Conservation (phyloP, 2,113 vertebrate genomes). For the Dicerorhinus sumatrensis region DNA sequence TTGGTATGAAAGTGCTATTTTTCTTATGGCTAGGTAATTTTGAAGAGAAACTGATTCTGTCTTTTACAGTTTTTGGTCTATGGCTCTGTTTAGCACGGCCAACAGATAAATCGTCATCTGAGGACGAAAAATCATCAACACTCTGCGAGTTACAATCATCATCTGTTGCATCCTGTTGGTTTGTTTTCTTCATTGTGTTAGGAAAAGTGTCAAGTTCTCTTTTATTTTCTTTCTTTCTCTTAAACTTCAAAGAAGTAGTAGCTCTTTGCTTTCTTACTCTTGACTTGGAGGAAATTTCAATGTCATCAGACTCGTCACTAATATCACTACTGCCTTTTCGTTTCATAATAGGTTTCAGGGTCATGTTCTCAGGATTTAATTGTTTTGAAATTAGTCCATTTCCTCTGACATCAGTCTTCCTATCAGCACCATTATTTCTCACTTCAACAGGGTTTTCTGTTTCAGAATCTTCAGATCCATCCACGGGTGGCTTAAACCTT, state of each 20-base stretch:
- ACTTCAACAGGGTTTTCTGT: slow-evolving; percentile 49
- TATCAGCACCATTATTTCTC: slow-evolving; percentile 3
- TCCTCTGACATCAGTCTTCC: not conserved
- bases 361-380: not conserved
- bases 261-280: slow-evolving; percentile 67
- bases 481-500: not conserved
- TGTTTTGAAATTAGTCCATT: slow-evolving; percentile 61
- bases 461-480: slow-evolving; percentile 71
- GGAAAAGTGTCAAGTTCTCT: not conserved
- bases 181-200: not conserved
- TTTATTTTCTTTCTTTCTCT: slow-evolving; percentile 24
- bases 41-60: slow-evolving; percentile 60
- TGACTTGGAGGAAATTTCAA: slow-evolving; percentile 81
- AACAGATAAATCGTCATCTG: slow-evolving; percentile 88
- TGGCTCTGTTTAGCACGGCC: slow-evolving; percentile 70
- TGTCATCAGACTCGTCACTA: slow-evolving; percentile 94
- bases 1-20: slow-evolving; percentile 46
- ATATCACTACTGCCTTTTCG: slow-evolving; percentile 80
- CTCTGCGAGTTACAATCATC: slow-evolving; percentile 80
- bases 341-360: slow-evolving; percentile 38
- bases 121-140: slow-evolving; percentile 90
- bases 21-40: slow-evolving; percentile 51
- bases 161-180: not conserved
- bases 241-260: not conserved
- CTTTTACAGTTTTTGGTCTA: slow-evolving; percentile 63